phyloP scores from a whole-genome alignment of 2,797 vertebrate species.

The Urophycis tenuis region DNA sequence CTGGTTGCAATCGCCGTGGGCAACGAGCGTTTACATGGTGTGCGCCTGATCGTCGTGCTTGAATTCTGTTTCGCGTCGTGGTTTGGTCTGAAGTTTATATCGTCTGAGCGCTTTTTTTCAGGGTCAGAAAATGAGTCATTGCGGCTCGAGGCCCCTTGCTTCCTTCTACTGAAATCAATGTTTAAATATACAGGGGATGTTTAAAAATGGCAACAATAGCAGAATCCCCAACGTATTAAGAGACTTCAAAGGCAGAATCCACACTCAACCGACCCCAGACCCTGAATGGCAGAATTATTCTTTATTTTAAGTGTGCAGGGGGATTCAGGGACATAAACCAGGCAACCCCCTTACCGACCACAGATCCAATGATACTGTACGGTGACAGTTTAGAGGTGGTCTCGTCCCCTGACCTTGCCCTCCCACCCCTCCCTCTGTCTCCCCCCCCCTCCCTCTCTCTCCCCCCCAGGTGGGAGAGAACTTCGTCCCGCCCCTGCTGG shows the following conservation, averaged over 20 bases:
- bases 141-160: neutral
- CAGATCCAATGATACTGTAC: neutral
- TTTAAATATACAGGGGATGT: neutral
- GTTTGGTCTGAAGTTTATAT: neutral
- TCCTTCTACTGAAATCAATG: neutral
- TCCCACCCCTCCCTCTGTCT: neutral
- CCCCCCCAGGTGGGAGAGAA: conserved; percentile 86
- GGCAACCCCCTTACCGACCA: no score
- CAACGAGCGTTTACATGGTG: neutral
- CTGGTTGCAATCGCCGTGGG: neutral
- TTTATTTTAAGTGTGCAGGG: neutral
- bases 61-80: neutral
- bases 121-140: neutral
- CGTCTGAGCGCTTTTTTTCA: neutral
- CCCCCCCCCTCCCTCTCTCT: neutral
- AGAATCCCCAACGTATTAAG: neutral
- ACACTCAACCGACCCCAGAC: neutral
- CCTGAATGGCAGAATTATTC: no score
- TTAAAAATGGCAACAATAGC: neutral
- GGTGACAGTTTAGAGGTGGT: neutral
- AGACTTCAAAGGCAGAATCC: neutral
- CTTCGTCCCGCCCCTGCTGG: conserved; percentile 91
- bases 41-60: neutral
- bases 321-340: neutral
- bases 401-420: neutral